Evolutionary conservation across 2,113 vertebrate genomes (phyloP).

Genomic region (Sander vitreus): DNA sequence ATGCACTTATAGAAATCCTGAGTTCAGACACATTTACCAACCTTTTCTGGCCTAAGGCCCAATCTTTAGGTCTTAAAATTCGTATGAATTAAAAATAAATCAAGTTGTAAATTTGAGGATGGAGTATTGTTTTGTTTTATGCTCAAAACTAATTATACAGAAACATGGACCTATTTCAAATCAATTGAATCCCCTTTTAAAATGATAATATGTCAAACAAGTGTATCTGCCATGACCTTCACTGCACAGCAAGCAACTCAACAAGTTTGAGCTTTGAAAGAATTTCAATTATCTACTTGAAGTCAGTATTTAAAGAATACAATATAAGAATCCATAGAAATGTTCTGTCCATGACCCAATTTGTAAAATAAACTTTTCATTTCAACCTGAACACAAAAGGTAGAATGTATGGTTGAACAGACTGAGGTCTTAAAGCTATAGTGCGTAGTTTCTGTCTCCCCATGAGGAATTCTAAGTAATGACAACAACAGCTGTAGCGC

Average conservation of each 20-base stretch:
- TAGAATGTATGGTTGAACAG: neutral
- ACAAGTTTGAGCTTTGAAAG: neutral
- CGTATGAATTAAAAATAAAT: too few relatives aligned
- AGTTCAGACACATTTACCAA: neutral
- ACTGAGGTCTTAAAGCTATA: neutral
- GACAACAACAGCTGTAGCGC: too few relatives aligned
- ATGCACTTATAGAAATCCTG: neutral
- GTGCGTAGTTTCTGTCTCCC: too few relatives aligned
- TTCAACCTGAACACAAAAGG: neutral
- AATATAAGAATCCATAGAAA: neutral
- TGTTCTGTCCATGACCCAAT: neutral
- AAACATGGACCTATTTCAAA: neutral
- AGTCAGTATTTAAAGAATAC: neutral
- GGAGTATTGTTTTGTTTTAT: neutral
- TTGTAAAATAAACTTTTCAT: neutral
- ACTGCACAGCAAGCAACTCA: neutral
- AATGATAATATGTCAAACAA: neutral
- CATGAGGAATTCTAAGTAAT: too few relatives aligned
- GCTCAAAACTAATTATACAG: neutral
- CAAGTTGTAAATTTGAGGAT: neutral
- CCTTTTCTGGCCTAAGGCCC: neutral
- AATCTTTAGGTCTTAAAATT: too few relatives aligned
- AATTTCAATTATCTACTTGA: neutral
- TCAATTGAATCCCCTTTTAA: neutral
- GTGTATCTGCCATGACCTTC: neutral